phyloP scores from a whole-genome alignment of 2,797 vertebrate genomes.

The Erethizon dorsatum region DNA sequence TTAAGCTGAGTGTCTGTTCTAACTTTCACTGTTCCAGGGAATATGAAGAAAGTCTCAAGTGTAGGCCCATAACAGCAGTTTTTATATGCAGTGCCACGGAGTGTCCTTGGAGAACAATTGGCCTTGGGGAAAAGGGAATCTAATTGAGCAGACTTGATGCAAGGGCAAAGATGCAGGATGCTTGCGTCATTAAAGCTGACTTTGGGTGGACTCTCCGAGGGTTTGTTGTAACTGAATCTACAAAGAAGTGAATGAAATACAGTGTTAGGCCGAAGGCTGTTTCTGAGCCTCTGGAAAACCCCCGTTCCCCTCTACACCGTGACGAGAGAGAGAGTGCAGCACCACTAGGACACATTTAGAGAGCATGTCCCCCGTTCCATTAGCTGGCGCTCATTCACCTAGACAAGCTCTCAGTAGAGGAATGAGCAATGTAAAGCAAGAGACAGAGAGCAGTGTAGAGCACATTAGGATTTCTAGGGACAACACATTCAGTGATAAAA shows the following conservation, averaged over 20 bases:
- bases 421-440: neutral
- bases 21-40: neutral
- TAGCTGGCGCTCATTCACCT: neutral
- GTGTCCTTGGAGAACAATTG: neutral
- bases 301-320: neutral
- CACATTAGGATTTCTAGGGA: neutral
- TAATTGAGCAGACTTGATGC: neutral
- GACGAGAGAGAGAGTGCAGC: neutral
- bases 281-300: neutral
- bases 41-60: neutral
- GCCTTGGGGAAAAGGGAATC: neutral
- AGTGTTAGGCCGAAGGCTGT: neutral
- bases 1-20: no score
- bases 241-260: neutral
- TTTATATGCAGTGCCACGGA: neutral
- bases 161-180: neutral
- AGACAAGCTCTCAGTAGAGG: neutral
- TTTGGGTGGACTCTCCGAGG: neutral
- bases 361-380: rapidly evolving
- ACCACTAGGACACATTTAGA: neutral
- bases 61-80: no score
- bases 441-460: neutral
- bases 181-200: no score
- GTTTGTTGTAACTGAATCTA: neutral
- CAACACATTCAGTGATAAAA: neutral